Conservation (phyloP, 2,888 invertebrate species). For the Gymnoscelis rufifasciata region DNA sequence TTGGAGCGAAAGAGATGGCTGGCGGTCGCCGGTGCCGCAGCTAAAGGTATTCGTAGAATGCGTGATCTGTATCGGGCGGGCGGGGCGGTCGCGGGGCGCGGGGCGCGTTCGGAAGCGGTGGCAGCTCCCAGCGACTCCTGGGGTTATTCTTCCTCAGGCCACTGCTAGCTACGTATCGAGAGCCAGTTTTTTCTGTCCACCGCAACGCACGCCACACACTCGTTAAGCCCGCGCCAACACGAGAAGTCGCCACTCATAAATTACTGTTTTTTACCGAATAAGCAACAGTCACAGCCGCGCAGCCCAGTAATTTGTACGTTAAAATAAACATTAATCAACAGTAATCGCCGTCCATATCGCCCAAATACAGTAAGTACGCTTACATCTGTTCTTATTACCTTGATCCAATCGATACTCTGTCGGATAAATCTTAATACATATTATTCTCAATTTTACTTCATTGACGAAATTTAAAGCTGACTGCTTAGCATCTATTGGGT, state of each 20-base stretch:
- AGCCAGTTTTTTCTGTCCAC: constrained; percentile 82
- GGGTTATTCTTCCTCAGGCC: constrained; percentile 80
- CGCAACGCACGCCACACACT: constrained; percentile 80
- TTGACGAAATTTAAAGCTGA: not conserved
- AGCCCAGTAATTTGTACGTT: constrained; percentile 74
- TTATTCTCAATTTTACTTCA: not conserved
- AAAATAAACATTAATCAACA: constrained; percentile 75
- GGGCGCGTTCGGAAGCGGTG: constrained; percentile 76
- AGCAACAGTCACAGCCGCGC: constrained; percentile 78
- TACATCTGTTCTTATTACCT: constrained; percentile 50
- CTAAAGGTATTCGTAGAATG: constrained; percentile 78
- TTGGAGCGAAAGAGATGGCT: constrained; percentile 70
- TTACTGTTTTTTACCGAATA: constrained; percentile 78
- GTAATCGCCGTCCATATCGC: constrained; percentile 69
- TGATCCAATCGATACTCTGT: constrained; percentile 55
- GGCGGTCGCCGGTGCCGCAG: constrained; percentile 64
- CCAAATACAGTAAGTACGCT: constrained; percentile 73
- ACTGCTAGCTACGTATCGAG: constrained; percentile 77
- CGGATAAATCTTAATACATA: constrained; percentile 34
- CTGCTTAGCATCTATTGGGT: constrained; percentile 21
- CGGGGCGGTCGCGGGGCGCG: constrained; percentile 63
- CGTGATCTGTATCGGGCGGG: constrained; percentile 78
- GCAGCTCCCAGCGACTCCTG: constrained; percentile 80
- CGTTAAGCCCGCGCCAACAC: constrained; percentile 82
- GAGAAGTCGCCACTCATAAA: constrained; percentile 82